Conservation (phyloP, 2,113 vertebrate species). For the Struthio camelus region DNA sequence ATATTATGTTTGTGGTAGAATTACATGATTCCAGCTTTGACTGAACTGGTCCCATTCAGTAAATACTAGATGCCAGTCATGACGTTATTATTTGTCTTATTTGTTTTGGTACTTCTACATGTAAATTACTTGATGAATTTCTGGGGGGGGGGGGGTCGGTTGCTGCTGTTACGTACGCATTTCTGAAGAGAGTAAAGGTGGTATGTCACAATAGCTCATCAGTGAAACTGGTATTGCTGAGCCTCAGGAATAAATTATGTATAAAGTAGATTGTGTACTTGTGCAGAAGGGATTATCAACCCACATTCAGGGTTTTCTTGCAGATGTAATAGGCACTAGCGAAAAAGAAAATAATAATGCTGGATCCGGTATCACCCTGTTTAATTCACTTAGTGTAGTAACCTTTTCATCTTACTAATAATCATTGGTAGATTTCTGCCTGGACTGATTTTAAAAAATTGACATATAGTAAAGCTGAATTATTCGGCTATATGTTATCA, state of each 20-base stretch:
- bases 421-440: background rate
- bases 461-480: background rate
- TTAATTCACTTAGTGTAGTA: background rate
- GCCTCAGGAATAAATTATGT: constrained; percentile 18
- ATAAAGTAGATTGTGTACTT: constrained; percentile 7
- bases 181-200: background rate
- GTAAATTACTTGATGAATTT: background rate
- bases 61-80: background rate
- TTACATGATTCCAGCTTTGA: background rate
- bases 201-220: background rate
- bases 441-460: background rate
- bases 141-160: background rate
- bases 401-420: background rate
- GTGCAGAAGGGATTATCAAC: background rate
- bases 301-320: background rate
- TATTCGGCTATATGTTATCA: background rate
- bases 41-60: background rate
- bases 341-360: background rate
- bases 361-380: background rate
- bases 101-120: background rate
- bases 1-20: background rate
- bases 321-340: background rate
- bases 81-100: background rate
- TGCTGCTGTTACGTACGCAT: background rate
- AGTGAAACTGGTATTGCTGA: background rate